Conservation (phyloP, 2,888 invertebrate genomes). For the Acrocyrtus sp. region DNA sequence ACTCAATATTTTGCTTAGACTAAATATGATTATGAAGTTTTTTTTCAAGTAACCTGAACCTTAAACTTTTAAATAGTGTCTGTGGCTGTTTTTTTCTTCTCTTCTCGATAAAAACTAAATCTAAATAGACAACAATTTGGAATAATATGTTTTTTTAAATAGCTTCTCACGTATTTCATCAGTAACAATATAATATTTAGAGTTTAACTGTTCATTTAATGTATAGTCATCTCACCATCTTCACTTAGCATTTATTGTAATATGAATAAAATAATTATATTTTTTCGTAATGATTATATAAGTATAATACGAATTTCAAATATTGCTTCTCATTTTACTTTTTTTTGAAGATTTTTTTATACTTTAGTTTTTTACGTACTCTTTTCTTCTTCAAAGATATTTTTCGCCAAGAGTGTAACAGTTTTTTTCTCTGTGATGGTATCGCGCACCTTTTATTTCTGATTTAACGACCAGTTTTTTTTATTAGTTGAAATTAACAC, state of each 20-base stretch:
- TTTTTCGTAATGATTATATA: not conserved
- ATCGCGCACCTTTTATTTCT: too few species aligned
- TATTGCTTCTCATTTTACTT: constrained; percentile 13
- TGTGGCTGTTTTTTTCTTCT: not conserved
- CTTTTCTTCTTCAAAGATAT: too few species aligned
- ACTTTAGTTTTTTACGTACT: not conserved
- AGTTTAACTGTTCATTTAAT: not conserved
- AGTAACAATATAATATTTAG: not conserved
- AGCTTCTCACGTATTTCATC: not conserved
- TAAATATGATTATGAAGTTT: not conserved
- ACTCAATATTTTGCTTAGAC: not conserved
- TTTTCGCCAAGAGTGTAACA: too few species aligned
- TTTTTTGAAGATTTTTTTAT: not conserved
- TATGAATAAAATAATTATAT: constrained; percentile 3
- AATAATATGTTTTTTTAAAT: not conserved
- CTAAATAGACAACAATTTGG: not conserved
- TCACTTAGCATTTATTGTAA: not conserved
- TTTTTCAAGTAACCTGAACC: not conserved
- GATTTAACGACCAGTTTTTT: too few species aligned
- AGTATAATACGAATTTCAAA: constrained; percentile 10
- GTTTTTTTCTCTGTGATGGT: too few species aligned
- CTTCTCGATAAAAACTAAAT: too few species aligned
- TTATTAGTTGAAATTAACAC: too few species aligned
- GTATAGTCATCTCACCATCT: too few species aligned
- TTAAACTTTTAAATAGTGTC: not conserved